Evolutionary conservation across 30 jellyfish, hydroid and myxozoan species (phyloP).

Genomic region (Euphysa ruthae): DNA sequence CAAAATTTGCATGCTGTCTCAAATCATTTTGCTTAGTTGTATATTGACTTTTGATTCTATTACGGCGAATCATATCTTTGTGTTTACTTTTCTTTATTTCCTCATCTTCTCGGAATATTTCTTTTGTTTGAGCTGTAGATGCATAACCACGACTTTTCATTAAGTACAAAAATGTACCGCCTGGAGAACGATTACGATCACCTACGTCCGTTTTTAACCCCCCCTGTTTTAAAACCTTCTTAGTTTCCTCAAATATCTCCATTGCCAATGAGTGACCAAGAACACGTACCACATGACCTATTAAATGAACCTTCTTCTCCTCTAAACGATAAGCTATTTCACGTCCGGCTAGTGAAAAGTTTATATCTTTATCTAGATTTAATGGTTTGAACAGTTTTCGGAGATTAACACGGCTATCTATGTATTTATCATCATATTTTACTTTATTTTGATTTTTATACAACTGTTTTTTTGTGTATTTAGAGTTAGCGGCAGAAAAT

Average conservation of each 20-base stretch:
- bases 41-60: too few species aligned
- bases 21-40: too few species aligned
- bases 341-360: slow-evolving; percentile 62
- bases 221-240: slow-evolving; percentile 42
- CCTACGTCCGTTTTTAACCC: slow-evolving; percentile 64
- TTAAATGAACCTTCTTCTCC: slow-evolving; percentile 64
- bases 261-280: slow-evolving; percentile 54
- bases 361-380: slow-evolving; percentile 49
- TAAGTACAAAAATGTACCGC: slow-evolving; percentile 68
- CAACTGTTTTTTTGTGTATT: background rate
- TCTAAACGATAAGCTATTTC: slow-evolving; percentile 82
- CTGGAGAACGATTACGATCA: slow-evolving; percentile 63
- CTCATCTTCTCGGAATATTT: slow-evolving; percentile 67
- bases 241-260: slow-evolving; percentile 76
- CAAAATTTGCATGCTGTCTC: too few species aligned
- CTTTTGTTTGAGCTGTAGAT: slow-evolving; percentile 46
- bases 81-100: slow-evolving; percentile 38
- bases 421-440: too few species aligned
- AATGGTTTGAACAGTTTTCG: slow-evolving; percentile 32
- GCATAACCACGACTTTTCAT: slow-evolving; percentile 71
- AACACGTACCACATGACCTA: slow-evolving; percentile 57
- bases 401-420: background rate
- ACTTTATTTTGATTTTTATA: background rate
- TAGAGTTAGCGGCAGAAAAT: background rate
- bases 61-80: too few species aligned